Conservation (phyloP, 2,113 vertebrate species). For the Odocoileus virginianus region DNA sequence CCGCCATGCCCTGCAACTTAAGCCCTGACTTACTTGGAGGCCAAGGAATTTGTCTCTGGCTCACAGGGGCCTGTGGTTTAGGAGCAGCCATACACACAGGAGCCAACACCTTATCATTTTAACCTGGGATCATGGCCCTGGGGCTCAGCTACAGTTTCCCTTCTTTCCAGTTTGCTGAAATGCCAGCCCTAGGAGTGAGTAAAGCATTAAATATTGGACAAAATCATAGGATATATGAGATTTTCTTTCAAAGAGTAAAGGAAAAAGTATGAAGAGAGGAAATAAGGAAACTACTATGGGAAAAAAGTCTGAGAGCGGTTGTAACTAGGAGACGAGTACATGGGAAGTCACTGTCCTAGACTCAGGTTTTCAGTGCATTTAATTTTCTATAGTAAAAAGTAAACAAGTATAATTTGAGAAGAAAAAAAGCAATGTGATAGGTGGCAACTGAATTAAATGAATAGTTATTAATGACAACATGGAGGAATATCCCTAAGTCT, state of each 20-base stretch:
- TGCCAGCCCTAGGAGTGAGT: neutral
- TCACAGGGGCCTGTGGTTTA: neutral
- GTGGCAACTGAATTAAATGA: neutral
- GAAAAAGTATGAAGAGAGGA: neutral
- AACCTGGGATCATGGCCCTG: neutral
- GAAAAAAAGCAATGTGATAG: neutral
- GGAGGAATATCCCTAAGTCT: neutral
- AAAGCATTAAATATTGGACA: neutral
- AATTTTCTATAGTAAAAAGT: neutral
- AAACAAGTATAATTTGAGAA: neutral
- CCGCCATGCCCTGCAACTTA: neutral
- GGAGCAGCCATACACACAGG: neutral
- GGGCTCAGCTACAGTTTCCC: neutral
- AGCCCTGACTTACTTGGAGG: neutral
- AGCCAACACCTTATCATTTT: too few species aligned
- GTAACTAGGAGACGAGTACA: neutral
- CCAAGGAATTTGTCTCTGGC: neutral
- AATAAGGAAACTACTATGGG: neutral
- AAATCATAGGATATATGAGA: neutral
- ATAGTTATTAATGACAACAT: neutral
- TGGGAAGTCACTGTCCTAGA: neutral
- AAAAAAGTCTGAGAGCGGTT: neutral
- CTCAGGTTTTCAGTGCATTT: neutral
- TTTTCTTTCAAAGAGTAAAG: neutral
- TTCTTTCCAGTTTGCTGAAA: neutral